Conservation (phyloP, 2,797 vertebrate genomes). For the Enteromius viviparus region DNA sequence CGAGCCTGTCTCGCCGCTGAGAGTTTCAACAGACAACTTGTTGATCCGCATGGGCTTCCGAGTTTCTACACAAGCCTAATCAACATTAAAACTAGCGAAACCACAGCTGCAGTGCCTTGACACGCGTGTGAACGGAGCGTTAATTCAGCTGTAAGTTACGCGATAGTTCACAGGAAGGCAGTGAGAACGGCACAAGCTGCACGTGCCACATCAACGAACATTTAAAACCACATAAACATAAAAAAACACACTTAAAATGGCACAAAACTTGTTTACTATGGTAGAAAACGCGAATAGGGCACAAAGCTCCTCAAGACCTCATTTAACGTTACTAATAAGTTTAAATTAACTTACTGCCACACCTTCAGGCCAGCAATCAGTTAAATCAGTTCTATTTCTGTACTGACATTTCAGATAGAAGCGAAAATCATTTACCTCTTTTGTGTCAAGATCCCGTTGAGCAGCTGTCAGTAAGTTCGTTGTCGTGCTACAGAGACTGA, state of each 20-base stretch:
- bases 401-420: neutral
- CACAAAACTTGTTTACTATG: neutral
- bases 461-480: slow-evolving; percentile 1
- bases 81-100: neutral
- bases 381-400: neutral
- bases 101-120: neutral
- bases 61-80: neutral
- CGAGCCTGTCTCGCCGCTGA: neutral
- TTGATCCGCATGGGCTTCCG: neutral
- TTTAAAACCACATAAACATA: neutral
- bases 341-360: neutral
- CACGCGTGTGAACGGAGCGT: neutral
- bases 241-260: neutral
- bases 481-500: slow-evolving; percentile 4
- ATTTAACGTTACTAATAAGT: neutral
- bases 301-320: neutral
- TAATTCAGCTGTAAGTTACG: neutral
- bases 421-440: slow-evolving; percentile 21
- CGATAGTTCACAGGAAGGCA: neutral
- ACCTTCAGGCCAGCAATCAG: neutral
- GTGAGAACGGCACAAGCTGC: neutral
- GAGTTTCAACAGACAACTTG: neutral
- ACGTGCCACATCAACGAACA: slow-evolving; percentile 25
- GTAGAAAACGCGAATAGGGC: neutral
- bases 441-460: slow-evolving; percentile 24